These are phyloP conservation scores for Creontiades dilutus DNA, from an alignment of 2,888 invertebrate genomes.

Conservation along the genomic window DNA sequence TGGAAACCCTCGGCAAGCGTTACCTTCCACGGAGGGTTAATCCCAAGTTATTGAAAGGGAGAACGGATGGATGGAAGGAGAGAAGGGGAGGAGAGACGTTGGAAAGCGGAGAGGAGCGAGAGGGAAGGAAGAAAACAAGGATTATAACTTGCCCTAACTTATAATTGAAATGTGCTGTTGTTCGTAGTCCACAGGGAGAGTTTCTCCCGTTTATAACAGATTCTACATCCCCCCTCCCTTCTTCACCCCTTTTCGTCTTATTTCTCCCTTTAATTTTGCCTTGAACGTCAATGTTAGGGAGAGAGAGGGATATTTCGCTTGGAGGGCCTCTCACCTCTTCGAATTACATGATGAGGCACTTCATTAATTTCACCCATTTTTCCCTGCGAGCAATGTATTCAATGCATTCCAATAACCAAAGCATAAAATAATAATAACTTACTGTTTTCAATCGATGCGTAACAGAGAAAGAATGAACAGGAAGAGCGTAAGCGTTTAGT, in stretches of 20 bases:
- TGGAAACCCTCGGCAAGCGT: neutral
- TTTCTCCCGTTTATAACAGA: constrained; percentile 61
- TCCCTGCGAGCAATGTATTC: too few species aligned
- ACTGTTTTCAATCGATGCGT: too few species aligned
- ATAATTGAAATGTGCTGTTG: constrained; percentile 71
- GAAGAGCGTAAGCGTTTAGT: too few species aligned
- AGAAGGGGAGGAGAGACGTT: neutral
- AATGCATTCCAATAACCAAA: too few species aligned
- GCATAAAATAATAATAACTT: too few species aligned
- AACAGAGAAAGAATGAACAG: too few species aligned
- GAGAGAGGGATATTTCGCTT: neutral
- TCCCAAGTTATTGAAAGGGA: constrained; percentile 69
- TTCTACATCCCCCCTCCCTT: constrained; percentile 40
- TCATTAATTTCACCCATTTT: too few species aligned
- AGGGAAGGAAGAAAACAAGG: constrained; percentile 62
- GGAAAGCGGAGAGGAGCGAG: neutral
- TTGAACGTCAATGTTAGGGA: neutral
- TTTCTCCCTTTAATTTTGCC: neutral
- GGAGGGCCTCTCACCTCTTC: neutral
- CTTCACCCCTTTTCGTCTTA: constrained; percentile 1
- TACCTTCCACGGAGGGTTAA: constrained; percentile 64
- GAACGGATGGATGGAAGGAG: neutral
- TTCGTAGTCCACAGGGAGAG: constrained; percentile 63
- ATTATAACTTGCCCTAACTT: constrained; percentile 70
- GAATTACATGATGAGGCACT: too few species aligned